Evolutionary conservation across 2,888 invertebrate genomes (phyloP).

Genomic region (Lycophotia porphyrea): DNA sequence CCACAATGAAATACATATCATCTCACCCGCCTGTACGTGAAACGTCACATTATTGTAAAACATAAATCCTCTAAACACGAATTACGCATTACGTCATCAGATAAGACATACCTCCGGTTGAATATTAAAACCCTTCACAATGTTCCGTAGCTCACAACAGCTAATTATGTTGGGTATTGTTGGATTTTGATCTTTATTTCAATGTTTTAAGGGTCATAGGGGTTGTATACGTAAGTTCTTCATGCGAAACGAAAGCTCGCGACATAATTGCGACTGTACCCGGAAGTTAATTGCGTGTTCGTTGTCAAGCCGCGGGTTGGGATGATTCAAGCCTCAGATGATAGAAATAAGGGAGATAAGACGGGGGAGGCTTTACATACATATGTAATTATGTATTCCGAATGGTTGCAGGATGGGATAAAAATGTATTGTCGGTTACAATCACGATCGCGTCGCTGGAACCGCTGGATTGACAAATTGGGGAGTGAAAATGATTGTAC

Average conservation of each 20-base stretch:
- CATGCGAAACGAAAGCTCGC: conserved; percentile 63
- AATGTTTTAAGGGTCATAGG: conserved; percentile 28
- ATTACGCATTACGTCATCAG: conserved; percentile 62
- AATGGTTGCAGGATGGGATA: conserved; percentile 26
- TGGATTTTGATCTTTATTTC: conserved; percentile 44
- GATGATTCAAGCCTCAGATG: conserved; percentile 72
- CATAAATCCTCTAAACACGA: conserved; percentile 54
- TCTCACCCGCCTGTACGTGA: conserved; percentile 29
- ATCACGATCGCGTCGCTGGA: conserved; percentile 10
- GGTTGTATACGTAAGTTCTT: conserved; percentile 35
- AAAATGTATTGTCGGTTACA: conserved; percentile 40
- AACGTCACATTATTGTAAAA: conserved; percentile 55
- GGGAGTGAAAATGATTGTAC: conserved; percentile 2
- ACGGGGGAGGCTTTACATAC: conserved; percentile 31
- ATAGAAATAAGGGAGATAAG: conserved; percentile 64
- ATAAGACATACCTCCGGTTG: conserved; percentile 55
- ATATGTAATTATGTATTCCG: conserved; percentile 42
- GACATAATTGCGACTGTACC: conserved; percentile 74
- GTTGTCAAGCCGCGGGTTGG: conserved; percentile 72
- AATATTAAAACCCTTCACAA: conserved; percentile 63
- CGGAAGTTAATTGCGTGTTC: conserved; percentile 80
- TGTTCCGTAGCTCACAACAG: conserved; percentile 44
- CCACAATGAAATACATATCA: conserved; percentile 32
- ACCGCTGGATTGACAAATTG: conserved; percentile 13
- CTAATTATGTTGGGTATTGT: conserved; percentile 49